Conservation (phyloP, 2,888 invertebrate species). For the Acrobasis consociella region DNA sequence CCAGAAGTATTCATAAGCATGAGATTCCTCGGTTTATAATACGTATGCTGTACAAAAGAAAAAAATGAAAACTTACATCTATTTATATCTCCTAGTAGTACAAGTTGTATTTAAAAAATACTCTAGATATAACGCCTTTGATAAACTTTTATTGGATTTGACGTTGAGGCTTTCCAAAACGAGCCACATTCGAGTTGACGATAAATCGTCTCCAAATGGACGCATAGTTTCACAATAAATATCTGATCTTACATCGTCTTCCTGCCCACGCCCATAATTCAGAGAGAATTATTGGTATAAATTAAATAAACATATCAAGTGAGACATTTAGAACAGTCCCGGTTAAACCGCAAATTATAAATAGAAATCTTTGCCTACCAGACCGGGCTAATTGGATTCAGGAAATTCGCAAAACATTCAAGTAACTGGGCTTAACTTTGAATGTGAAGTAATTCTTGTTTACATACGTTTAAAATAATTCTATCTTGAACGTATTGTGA, state of each 20-base stretch:
- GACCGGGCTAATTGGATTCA: slow-evolving; percentile 51
- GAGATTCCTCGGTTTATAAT: too few species aligned
- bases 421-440: background rate
- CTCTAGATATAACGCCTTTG: slow-evolving; percentile 30
- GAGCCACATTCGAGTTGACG: slow-evolving; percentile 46
- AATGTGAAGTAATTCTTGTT: background rate
- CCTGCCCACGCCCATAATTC: slow-evolving; percentile 77
- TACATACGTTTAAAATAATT: background rate
- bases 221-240: slow-evolving; percentile 73
- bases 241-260: slow-evolving; percentile 76
- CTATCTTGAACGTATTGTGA: too few species aligned
- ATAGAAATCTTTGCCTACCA: slow-evolving; percentile 51
- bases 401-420: slow-evolving; percentile 31
- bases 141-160: slow-evolving; percentile 31
- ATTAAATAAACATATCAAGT: slow-evolving; percentile 79
- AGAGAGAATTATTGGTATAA: slow-evolving; percentile 75
- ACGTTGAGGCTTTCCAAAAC: slow-evolving; percentile 40
- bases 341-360: slow-evolving; percentile 65
- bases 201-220: slow-evolving; percentile 72
- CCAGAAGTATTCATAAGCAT: too few species aligned
- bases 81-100: slow-evolving; percentile 24
- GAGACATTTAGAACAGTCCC: slow-evolving; percentile 66
- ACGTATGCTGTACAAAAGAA: too few species aligned
- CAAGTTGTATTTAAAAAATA: slow-evolving; percentile 26
- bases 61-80: too few species aligned